Evolutionary conservation across 2,113 vertebrate species (phyloP).

Genomic region (Salminus brasiliensis): DNA sequence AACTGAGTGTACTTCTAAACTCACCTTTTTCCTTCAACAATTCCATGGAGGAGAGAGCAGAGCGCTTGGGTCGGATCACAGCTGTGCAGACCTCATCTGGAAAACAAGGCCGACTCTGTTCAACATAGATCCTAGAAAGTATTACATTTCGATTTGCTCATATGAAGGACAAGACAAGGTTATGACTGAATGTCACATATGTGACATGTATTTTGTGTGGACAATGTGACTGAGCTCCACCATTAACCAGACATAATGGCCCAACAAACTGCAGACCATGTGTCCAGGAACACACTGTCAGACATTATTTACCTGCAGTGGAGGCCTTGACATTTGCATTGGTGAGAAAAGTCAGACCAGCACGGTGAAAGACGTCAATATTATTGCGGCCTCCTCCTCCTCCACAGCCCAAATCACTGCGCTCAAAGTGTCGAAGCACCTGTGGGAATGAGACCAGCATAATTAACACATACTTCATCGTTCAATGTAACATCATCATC

Average conservation of each 20-base stretch:
- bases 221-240: background rate
- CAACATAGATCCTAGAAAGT: background rate
- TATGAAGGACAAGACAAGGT: background rate
- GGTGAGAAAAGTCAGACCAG: conserved; percentile 89
- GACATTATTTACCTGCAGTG: conserved; percentile 42
- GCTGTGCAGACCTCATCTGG: conserved; percentile 65
- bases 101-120: conserved; percentile 3
- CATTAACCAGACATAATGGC: background rate
- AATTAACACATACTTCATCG: background rate
- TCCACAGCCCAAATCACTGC: conserved; percentile 89
- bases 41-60: conserved; percentile 1
- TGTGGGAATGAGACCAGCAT: conserved; percentile 55
- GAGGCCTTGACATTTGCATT: conserved; percentile 80
- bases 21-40: conserved; percentile 46
- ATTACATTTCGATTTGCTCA: background rate
- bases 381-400: conserved; percentile 87
- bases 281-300: background rate
- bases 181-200: background rate
- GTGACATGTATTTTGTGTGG: background rate
- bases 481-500: background rate
- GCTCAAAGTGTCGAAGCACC: conserved; percentile 81
- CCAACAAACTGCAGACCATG: background rate
- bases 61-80: conserved; percentile 62
- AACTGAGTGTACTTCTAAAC: background rate
- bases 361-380: conserved; percentile 81